Percentiles rank a stretch among this genome's conserved stretches.
Conservation (phyloP, 2,888 invertebrate genomes). For the Carabus problematicus region DNA sequence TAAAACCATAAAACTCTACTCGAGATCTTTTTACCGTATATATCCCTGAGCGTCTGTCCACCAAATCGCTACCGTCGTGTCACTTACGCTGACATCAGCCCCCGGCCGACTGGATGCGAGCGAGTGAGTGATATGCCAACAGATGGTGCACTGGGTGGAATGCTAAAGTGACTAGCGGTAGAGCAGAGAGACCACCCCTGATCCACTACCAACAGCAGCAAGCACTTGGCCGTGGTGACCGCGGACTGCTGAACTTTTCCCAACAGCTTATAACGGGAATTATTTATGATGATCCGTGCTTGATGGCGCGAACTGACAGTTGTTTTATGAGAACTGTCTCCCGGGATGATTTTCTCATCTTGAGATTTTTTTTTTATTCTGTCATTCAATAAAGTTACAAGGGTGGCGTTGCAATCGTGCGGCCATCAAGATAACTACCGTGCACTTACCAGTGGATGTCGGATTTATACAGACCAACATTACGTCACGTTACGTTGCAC, state of each 20-base stretch:
- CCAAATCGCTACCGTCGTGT: constrained; percentile 10
- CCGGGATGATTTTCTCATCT: constrained; percentile 20
- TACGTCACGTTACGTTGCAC: too few species aligned
- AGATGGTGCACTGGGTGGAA: constrained; percentile 24
- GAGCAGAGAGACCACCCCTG: constrained; percentile 22
- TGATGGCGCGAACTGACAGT: constrained; percentile 38
- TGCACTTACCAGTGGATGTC: constrained; percentile 5
- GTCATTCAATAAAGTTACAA: constrained; percentile 31
- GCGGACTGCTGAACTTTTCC: constrained; percentile 19
- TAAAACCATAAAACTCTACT: constrained; percentile 30
- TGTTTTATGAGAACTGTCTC: constrained; percentile 38
- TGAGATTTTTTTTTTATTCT: constrained; percentile 25
- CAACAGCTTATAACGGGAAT: constrained; percentile 34
- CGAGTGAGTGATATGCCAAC: constrained; percentile 29
- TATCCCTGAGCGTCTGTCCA: constrained; percentile 5
- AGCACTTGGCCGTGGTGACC: too few species aligned
- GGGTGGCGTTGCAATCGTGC: constrained; percentile 2
- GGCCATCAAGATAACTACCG: constrained; percentile 19
- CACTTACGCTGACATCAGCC: constrained; percentile 4
- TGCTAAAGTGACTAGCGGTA: constrained; percentile 18
- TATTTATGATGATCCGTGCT: constrained; percentile 39
- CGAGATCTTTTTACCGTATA: constrained; percentile 6
- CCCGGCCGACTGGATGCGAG: constrained; percentile 6
- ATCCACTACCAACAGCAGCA: background rate
- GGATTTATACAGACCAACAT: too few species aligned